Percentiles rank a stretch among this genome's conserved stretches.
Evolutionary conservation across 2,113 vertebrate species (phyloP).

Genomic region (Campylorhamphus procurvoides): DNA sequence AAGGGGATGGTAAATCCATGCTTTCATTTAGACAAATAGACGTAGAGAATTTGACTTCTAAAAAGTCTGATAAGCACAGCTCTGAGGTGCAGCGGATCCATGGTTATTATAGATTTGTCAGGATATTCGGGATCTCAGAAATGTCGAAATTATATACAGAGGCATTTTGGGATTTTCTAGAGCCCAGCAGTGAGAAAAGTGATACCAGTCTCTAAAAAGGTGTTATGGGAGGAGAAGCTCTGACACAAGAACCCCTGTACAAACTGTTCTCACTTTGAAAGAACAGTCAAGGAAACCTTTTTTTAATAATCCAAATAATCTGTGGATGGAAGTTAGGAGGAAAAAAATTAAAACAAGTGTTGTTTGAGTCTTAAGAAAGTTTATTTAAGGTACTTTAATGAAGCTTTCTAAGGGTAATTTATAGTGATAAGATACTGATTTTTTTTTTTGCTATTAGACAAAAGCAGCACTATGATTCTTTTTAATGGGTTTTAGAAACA

Average conservation of each 20-base stretch:
- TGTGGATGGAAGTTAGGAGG: background rate
- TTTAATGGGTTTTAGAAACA: slow-evolving; percentile 37
- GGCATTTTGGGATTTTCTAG: background rate
- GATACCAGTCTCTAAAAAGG: background rate
- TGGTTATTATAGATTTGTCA: background rate
- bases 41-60: background rate
- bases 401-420: background rate
- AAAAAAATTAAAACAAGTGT: background rate
- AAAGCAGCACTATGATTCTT: slow-evolving; percentile 45
- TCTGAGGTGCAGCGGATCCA: background rate
- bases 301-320: background rate
- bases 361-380: background rate
- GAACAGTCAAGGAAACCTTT: background rate
- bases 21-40: background rate
- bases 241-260: background rate
- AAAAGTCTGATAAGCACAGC: background rate
- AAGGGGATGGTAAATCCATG: background rate
- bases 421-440: background rate
- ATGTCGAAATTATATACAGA: background rate
- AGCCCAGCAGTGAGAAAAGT: background rate
- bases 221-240: background rate
- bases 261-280: background rate
- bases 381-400: background rate
- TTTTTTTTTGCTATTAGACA: background rate
- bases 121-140: background rate